Percentiles rank a stretch among this genome's conserved stretches.
Evolutionary conservation across 2,113 vertebrate genomes (phyloP).

Genomic region (Muntiacus muntjak): DNA sequence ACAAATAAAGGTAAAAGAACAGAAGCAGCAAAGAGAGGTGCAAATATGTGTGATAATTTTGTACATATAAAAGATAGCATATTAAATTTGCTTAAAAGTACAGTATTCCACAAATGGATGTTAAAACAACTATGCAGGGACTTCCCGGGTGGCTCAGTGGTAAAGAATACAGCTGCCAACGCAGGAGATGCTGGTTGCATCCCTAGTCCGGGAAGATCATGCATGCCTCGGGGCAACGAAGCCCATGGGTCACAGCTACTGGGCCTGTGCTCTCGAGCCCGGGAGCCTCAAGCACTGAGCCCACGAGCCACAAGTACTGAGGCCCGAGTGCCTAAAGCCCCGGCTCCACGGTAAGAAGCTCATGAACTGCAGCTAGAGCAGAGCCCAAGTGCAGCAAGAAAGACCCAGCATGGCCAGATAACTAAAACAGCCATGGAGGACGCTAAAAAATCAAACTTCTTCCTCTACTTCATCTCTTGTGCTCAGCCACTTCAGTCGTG

Average conservation of each 20-base stretch:
- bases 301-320: accelerated
- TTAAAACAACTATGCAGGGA: neutral
- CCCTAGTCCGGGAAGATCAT: neutral
- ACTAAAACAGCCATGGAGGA: accelerated
- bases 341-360: neutral
- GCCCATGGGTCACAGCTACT: accelerated
- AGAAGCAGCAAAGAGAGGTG: neutral
- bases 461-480: accelerated
- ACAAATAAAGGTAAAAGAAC: neutral
- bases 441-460: accelerated
- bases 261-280: neutral
- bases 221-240: accelerated
- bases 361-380: neutral
- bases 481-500: neutral
- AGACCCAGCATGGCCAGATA: neutral
- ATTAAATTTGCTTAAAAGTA: neutral
- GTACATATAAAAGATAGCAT: neutral
- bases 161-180: neutral
- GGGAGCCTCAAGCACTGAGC: neutral
- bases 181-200: neutral
- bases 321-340: neutral
- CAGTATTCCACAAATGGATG: neutral
- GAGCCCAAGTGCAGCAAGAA: neutral
- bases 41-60: neutral
- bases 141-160: neutral